A percentile compares a stretch with the other conserved stretches of the same genome.
Conservation (phyloP, 2,888 invertebrate genomes). For the Smittia sp. region DNA sequence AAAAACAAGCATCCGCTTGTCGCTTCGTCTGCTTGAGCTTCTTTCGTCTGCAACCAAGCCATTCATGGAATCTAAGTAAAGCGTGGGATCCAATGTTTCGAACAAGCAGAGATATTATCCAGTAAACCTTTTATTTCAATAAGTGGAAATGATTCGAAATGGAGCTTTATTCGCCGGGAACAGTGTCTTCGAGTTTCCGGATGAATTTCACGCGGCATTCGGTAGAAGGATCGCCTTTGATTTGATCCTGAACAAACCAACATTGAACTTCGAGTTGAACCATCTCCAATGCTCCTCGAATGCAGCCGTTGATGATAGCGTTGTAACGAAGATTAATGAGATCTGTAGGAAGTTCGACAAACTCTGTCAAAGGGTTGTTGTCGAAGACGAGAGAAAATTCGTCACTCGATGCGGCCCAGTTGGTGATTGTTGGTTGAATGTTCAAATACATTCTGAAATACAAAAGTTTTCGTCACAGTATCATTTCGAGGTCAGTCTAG, state of each 20-base stretch:
- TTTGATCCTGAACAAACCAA: slow-evolving; percentile 90
- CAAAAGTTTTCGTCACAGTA: slow-evolving; percentile 24
- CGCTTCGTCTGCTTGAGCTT: no score
- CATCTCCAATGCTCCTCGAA: slow-evolving; percentile 96
- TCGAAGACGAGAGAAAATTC: slow-evolving; percentile 96
- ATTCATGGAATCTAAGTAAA: no score
- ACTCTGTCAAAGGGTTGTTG: slow-evolving; percentile 92
- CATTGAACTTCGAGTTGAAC: slow-evolving; percentile 94
- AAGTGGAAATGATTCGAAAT: slow-evolving; percentile 65
- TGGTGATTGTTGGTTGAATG: slow-evolving; percentile 87
- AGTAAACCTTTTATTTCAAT: no score
- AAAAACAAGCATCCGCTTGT: no score
- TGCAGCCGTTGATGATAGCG: slow-evolving; percentile 85
- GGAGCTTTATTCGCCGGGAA: slow-evolving; percentile 81
- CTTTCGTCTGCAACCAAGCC: no score
- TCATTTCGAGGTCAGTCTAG: slow-evolving; percentile 1
- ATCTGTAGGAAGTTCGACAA: slow-evolving; percentile 91
- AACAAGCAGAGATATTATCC: no score
- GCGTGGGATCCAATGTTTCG: no score
- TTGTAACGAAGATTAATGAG: slow-evolving; percentile 83
- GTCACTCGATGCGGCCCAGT: slow-evolving; percentile 92
- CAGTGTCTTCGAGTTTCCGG: slow-evolving; percentile 92
- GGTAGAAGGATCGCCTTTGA: slow-evolving; percentile 91
- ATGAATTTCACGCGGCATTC: slow-evolving; percentile 94
- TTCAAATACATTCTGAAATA: slow-evolving; percentile 74